These are phyloP conservation scores for Pheosia gnoma DNA, from an alignment of 2,888 invertebrate genomes.

Conservation along the genomic window DNA sequence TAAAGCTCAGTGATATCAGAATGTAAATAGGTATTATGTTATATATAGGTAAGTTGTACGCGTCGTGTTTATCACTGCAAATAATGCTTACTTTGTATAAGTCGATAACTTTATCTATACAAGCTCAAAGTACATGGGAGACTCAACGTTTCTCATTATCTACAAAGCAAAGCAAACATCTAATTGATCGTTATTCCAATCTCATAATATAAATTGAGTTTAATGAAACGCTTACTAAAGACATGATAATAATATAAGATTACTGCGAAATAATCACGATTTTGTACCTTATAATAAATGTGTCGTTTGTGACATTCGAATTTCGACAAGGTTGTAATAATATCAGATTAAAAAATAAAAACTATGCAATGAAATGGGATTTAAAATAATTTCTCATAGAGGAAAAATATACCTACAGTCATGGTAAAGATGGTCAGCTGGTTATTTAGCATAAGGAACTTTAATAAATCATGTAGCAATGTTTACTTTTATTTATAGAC, in stretches of 20 bases:
- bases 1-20: conserved; percentile 27
- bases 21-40: too few relatives aligned
- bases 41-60: conserved; percentile 11
- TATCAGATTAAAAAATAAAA: conserved; percentile 11
- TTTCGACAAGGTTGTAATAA: conserved; percentile 15
- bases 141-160: conserved; percentile 24
- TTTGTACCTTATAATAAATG: conserved; percentile 26
- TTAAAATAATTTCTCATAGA: too few relatives aligned
- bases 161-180: conserved; percentile 23
- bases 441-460: too few relatives aligned
- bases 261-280: conserved; percentile 30
- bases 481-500: neutral
- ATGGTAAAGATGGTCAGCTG: too few relatives aligned
- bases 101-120: conserved; percentile 29
- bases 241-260: conserved; percentile 24
- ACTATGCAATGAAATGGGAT: neutral
- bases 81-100: conserved; percentile 25
- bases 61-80: conserved; percentile 19
- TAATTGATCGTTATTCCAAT: conserved; percentile 37
- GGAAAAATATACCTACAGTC: too few relatives aligned
- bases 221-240: conserved; percentile 29
- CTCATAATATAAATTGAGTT: conserved; percentile 30
- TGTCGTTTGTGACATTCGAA: conserved; percentile 21
- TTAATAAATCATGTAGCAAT: too few relatives aligned
- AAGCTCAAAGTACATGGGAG: conserved; percentile 13